Percentiles rank a stretch among this genome's conserved stretches.
Evolutionary conservation across 1,140 invertebrate genomes (phyloP).

Genomic region (Pinna nobilis): DNA sequence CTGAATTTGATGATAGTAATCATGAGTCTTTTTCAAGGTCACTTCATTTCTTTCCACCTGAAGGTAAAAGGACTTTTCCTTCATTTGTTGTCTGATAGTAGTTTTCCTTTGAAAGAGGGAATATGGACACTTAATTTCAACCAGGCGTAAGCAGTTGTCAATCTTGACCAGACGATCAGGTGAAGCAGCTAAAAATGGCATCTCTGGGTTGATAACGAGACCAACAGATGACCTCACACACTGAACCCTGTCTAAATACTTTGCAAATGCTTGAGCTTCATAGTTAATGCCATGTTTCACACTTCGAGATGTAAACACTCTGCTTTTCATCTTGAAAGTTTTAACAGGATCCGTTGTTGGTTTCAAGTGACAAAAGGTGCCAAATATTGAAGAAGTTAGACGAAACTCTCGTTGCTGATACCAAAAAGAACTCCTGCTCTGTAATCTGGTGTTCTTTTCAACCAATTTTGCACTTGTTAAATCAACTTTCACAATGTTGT

Average conservation of each 20-base stretch:
- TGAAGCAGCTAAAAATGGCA: background rate
- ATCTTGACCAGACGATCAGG: too few species aligned
- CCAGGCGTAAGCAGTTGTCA: too few species aligned
- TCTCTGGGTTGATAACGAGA: too few species aligned
- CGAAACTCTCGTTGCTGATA: background rate
- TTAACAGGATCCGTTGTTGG: slow-evolving; percentile 6
- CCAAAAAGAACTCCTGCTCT: slow-evolving; percentile 9
- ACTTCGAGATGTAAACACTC: background rate
- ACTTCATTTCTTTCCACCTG: background rate
- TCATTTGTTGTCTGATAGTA: background rate
- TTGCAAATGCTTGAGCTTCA: too few species aligned
- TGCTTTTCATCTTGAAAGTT: slow-evolving; percentile 15
- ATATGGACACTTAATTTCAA: too few species aligned
- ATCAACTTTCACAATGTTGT: background rate
- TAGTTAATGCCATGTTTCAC: too few species aligned
- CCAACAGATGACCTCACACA: background rate
- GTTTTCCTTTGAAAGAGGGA: background rate
- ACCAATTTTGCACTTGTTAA: background rate
- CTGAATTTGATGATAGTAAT: slow-evolving; percentile 21
- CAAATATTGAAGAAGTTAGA: slow-evolving; percentile 4
- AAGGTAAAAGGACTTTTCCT: background rate
- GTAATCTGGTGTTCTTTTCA: slow-evolving; percentile 15
- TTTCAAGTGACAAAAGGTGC: background rate
- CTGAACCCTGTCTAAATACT: too few species aligned
- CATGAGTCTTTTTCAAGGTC: too few species aligned